A percentile compares a stretch with the other conserved stretches of the same genome.
Conservation (phyloP, 2,888 invertebrate genomes). For the Ophraella communa region DNA sequence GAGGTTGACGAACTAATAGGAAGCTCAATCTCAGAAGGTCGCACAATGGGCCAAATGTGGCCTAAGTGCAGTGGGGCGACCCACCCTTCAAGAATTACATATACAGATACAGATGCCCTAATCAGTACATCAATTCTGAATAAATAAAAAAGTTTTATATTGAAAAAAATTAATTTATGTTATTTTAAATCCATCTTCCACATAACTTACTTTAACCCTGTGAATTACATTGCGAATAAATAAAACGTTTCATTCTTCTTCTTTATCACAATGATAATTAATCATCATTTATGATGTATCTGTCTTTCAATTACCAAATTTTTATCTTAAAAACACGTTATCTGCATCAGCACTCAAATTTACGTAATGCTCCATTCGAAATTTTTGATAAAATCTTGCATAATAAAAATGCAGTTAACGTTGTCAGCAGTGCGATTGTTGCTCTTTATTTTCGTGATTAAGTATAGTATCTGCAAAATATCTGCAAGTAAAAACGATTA, state of each 20-base stretch:
- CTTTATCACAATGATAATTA: background rate
- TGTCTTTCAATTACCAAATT: conserved; percentile 1
- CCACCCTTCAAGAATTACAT: no score
- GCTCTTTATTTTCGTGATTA: conserved; percentile 12
- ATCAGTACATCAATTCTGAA: no score
- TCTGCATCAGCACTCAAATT: conserved; percentile 12
- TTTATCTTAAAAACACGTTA: conserved; percentile 3
- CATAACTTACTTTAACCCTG: no score
- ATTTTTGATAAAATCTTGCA: conserved; percentile 18
- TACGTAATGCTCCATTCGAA: conserved; percentile 13
- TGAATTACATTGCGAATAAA: no score
- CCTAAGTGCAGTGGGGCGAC: no score
- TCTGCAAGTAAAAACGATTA: conserved; percentile 10
- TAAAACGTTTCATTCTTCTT: background rate
- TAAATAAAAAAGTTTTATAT: no score
- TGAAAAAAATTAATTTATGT: background rate
- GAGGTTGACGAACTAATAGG: no score
- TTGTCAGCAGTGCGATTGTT: conserved; percentile 7
- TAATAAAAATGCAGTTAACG: conserved; percentile 18
- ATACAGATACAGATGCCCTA: no score
- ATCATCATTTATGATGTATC: background rate
- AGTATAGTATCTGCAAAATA: conserved; percentile 2
- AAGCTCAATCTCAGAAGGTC: no score
- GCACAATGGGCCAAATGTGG: no score
- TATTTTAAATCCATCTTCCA: background rate